phyloP scores from a whole-genome alignment of 2,888 invertebrate species.

The Cerceris rybyensis region DNA sequence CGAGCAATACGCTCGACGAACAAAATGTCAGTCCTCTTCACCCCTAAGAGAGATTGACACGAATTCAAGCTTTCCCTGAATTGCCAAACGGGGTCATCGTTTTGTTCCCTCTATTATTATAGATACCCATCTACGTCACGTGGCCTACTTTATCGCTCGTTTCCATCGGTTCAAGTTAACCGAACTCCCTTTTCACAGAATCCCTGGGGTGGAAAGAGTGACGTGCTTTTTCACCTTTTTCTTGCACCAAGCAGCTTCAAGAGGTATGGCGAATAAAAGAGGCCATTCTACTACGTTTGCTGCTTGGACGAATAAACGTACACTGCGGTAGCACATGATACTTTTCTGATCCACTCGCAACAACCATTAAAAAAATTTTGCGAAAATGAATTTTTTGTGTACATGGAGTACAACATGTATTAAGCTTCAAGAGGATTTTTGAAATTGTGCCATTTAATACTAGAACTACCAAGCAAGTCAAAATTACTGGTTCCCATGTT shows the following conservation, averaged over 20 bases:
- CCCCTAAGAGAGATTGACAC: neutral
- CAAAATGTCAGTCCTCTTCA: too few species aligned
- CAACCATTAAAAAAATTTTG: too few species aligned
- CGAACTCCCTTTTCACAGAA: constrained; percentile 23
- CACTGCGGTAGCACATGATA: neutral
- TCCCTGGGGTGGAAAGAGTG: constrained; percentile 17
- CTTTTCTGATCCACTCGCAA: too few species aligned
- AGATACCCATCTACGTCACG: constrained; percentile 35
- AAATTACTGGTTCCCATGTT: too few species aligned
- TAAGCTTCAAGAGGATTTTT: too few species aligned
- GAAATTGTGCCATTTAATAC: too few species aligned
- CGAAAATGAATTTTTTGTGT: too few species aligned
- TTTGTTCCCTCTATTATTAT: constrained; percentile 44
- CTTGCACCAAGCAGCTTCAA: constrained; percentile 7
- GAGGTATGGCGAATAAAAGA: constrained; percentile 12
- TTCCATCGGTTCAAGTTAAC: constrained; percentile 29
- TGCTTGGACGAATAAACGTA: neutral
- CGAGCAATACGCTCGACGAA: too few species aligned
- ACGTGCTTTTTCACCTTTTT: constrained; percentile 17
- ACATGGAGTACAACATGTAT: too few species aligned
- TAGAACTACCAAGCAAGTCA: too few species aligned
- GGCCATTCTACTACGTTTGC: neutral
- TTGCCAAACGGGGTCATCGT: constrained; percentile 40
- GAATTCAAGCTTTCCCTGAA: constrained; percentile 31
- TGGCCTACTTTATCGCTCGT: constrained; percentile 37